Conservation (phyloP, 2,113 vertebrate genomes). For the Struthio camelus region DNA sequence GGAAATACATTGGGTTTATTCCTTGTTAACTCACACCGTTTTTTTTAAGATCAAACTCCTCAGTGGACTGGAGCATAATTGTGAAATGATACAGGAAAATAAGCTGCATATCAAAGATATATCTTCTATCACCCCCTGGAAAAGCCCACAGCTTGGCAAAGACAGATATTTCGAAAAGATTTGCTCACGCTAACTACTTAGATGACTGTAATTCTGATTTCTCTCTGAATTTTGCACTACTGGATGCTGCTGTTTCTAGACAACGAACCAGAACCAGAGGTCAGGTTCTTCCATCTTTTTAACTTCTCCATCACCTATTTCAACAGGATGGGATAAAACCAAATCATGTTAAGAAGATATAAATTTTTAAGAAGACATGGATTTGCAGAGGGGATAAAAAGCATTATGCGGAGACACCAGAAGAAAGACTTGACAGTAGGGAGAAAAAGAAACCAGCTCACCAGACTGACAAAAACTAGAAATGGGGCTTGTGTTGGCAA, state of each 20-base stretch:
- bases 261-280: background rate
- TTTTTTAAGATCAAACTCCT: background rate
- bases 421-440: background rate
- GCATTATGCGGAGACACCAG: background rate
- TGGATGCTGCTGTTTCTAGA: background rate
- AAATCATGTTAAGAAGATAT: background rate
- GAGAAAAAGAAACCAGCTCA: background rate
- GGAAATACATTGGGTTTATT: background rate
- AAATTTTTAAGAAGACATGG: background rate
- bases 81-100: background rate
- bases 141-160: background rate
- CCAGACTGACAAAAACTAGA: background rate
- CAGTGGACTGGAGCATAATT: background rate
- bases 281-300: background rate
- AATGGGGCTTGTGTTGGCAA: background rate
- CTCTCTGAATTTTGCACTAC: background rate
- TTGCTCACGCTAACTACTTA: background rate
- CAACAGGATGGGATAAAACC: background rate
- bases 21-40: background rate
- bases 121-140: background rate
- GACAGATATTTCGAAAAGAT: background rate
- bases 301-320: background rate
- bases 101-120: background rate
- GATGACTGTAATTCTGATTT: background rate
- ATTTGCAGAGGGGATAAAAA: background rate